Conservation (phyloP, 2,888 invertebrate genomes). For the Drosophila sordidula region DNA sequence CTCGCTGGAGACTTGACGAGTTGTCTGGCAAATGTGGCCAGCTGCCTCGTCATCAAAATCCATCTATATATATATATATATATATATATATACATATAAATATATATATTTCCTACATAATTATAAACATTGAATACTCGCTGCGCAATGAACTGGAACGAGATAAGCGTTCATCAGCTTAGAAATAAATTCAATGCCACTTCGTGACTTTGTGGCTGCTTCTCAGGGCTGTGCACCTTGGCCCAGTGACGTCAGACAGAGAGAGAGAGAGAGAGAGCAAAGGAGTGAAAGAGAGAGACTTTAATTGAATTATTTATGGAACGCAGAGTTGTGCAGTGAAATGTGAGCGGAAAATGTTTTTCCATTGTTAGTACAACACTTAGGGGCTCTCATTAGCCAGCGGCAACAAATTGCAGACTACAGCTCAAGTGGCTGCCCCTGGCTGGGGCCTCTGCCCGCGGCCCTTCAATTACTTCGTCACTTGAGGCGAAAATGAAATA, state of each 20-base stretch:
- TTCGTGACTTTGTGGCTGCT: constrained; percentile 19
- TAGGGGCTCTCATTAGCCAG: constrained; percentile 35
- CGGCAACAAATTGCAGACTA: constrained; percentile 21
- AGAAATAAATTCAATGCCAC: constrained; percentile 52
- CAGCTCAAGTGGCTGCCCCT: constrained; percentile 14
- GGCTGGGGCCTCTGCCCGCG: background rate
- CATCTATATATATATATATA: constrained; percentile 14
- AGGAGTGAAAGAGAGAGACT: background rate
- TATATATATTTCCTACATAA: constrained; percentile 32
- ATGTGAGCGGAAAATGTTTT: constrained; percentile 14
- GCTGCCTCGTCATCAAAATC: constrained; percentile 33
- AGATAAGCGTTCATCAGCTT: constrained; percentile 60
- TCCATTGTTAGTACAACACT: constrained; percentile 29
- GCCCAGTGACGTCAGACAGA: constrained; percentile 28
- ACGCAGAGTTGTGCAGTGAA: constrained; percentile 18
- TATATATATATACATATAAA: constrained; percentile 17
- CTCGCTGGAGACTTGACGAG: constrained; percentile 49
- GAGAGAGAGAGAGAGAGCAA: constrained; percentile 4
- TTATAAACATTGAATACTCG: constrained; percentile 54
- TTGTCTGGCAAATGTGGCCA: constrained; percentile 38
- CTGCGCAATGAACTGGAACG: constrained; percentile 64
- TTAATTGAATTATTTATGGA: constrained; percentile 52
- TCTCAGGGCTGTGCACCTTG: background rate
- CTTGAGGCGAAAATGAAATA: constrained; percentile 62
- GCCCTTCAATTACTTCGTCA: constrained; percentile 11